A percentile compares a stretch with the other conserved stretches of the same genome.
phyloP scores from a whole-genome alignment of 2,888 invertebrate species.

The Rotaria sp. region DNA sequence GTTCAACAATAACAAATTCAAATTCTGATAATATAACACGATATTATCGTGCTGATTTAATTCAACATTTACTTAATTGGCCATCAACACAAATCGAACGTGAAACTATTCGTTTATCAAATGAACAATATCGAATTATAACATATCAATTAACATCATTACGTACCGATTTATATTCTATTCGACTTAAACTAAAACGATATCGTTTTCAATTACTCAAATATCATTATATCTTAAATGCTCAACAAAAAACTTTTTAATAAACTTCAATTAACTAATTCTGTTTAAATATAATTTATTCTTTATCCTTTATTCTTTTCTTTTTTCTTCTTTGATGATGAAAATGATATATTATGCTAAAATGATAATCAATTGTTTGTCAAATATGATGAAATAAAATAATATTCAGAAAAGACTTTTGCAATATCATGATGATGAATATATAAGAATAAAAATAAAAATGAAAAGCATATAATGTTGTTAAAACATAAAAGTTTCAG shows the following conservation, averaged over 20 bases:
- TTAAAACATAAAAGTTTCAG: too few species aligned
- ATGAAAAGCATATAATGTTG: too few species aligned
- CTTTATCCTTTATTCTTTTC: too few species aligned
- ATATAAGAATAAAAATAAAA: too few species aligned
- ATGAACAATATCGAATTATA: not conserved
- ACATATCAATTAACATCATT: not conserved
- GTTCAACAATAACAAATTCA: not conserved
- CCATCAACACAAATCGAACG: not conserved
- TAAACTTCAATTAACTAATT: not conserved
- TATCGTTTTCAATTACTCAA: not conserved
- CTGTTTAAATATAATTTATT: too few species aligned
- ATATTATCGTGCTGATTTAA: not conserved
- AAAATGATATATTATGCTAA: too few species aligned
- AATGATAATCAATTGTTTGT: too few species aligned
- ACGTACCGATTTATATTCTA: not conserved
- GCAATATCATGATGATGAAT: too few species aligned
- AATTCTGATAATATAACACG: not conserved
- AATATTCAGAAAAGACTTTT: too few species aligned
- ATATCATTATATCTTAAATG: not conserved
- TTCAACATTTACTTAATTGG: not conserved
- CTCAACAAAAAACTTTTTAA: too few species aligned
- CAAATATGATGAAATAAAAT: too few species aligned
- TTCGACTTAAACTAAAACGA: not conserved
- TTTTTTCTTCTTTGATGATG: not conserved
- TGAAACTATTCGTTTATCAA: not conserved